Evolutionary conservation across 2,888 invertebrate genomes (phyloP).

Genomic region (Drosophila nr. fundita): DNA sequence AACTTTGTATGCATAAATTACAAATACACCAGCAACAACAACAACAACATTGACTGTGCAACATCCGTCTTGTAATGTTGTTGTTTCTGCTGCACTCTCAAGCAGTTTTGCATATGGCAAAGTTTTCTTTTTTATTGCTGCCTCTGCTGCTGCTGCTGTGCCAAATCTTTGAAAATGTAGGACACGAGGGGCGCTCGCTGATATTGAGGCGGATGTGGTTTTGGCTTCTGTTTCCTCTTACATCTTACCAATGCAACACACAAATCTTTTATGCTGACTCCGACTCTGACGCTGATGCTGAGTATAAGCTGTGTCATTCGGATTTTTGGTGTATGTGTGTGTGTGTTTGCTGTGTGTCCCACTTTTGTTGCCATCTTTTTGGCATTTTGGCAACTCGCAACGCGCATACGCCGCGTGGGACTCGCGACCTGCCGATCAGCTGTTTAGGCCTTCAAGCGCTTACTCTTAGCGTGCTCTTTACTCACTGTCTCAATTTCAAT

Average conservation of each 20-base stretch:
- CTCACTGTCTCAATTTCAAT: neutral
- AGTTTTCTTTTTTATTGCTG: conserved; percentile 47
- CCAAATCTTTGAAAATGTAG: conserved; percentile 49
- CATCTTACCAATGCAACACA: conserved; percentile 49
- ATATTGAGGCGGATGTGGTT: conserved; percentile 55
- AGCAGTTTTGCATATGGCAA: conserved; percentile 56
- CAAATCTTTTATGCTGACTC: neutral
- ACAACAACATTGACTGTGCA: conserved; percentile 32
- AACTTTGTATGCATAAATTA: conserved; percentile 64
- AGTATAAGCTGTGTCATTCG: conserved; percentile 10
- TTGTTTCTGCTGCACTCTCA: conserved; percentile 42
- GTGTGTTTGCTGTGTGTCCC: conserved; percentile 29
- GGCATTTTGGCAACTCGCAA: conserved; percentile 29
- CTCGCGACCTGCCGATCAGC: conserved; percentile 45
- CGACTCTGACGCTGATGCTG: neutral
- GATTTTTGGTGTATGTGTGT: conserved; percentile 3
- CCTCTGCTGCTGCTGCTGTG: conserved; percentile 32
- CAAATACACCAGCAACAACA: conserved; percentile 42
- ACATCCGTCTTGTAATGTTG: conserved; percentile 56
- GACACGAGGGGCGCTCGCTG: conserved; percentile 49
- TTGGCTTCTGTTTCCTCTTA: conserved; percentile 45
- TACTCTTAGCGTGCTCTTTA: conserved; percentile 37
- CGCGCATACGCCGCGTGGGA: conserved; percentile 59
- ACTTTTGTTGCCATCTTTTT: conserved; percentile 36
- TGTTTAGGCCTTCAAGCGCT: conserved; percentile 21